Base-by-base conservation (phyloP, 2,888 invertebrate genomes). In the Melanophora roralis region DNA sequence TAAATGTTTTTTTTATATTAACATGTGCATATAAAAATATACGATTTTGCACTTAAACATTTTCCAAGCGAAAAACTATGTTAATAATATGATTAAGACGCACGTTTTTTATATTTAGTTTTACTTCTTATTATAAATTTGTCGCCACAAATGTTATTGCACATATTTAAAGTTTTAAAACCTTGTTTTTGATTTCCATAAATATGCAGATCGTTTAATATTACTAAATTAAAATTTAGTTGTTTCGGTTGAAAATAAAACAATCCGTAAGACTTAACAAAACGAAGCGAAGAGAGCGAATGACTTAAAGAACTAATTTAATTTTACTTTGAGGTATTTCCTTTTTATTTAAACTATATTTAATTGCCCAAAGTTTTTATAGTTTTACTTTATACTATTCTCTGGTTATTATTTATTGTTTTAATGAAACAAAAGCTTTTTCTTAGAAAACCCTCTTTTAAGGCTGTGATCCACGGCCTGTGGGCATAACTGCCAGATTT, bases 341-440 rank as follows among this genome's bases (percentile, higher is more conserved):
- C n/a, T n/a, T n/a, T n/a, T n/a, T n/a, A n/a, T n/a, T n/a, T n/a
- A n/a, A n/a, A 23, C 38, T 27, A 53, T 27, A 38, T 57, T 27
- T 21, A 57, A 38, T 47, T 21, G 19, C 1, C 14, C 6, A 9
- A 14, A 40, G 11, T 62, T 60, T 27, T 53, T 45, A 43, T 53
- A 36, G 23, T 27, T 27, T 60, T 62, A 14, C 45, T 62, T 14
- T 45, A n/a, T 72, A 16, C 16, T 11, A 11, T 45, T 45, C 11
- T 45, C 2, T 55, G 4, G 14, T 57, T 34, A 16, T 51, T 32
- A n/a, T n/a, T n/a, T n/a, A 21, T 40, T 57, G 5, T 6, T 23
- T 51, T 65, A 16, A 12, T 27, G 38, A 6, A 16, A 8, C 23
- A 38, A 59, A 59, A 69, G 69, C 69, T 69, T n/a, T 69, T 36